phyloP scores from a whole-genome alignment of 1,140 invertebrate species.

The Drosophila varians region DNA sequence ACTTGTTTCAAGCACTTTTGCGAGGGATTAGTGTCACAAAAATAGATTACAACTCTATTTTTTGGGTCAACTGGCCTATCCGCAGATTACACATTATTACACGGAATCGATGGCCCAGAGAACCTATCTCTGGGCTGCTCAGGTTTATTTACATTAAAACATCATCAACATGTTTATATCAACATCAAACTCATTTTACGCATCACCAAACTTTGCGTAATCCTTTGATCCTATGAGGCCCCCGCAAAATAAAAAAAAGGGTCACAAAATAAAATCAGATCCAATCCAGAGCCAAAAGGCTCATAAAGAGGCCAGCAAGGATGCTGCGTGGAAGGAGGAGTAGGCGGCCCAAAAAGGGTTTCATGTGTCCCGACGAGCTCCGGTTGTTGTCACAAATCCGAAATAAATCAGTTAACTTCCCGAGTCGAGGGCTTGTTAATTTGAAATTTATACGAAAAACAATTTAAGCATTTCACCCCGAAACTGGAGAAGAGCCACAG shows the following conservation, averaged over 20 bases:
- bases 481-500: constrained; percentile 32
- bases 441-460: constrained; percentile 80
- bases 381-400: constrained; percentile 64
- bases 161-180: constrained; percentile 82
- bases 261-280: constrained; percentile 40
- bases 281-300: constrained; percentile 13
- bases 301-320: constrained; percentile 14
- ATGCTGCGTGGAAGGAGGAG: neutral
- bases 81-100: constrained; percentile 75
- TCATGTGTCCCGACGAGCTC: constrained; percentile 53
- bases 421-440: constrained; percentile 71
- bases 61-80: constrained; percentile 26
- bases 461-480: constrained; percentile 66
- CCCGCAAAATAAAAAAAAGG: constrained; percentile 43
- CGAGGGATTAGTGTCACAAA: neutral
- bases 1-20: neutral
- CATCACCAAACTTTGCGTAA: constrained; percentile 80
- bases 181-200: constrained; percentile 82
- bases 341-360: constrained; percentile 53
- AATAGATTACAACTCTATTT: constrained; percentile 4
- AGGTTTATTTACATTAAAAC: constrained; percentile 80
- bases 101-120: constrained; percentile 27
- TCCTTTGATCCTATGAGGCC: constrained; percentile 74
- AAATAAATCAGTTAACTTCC: constrained; percentile 79
- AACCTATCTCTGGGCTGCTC: constrained; percentile 22